Conservation (phyloP, 2,797 vertebrate species). For the Brachyalestes nurse region DNA sequence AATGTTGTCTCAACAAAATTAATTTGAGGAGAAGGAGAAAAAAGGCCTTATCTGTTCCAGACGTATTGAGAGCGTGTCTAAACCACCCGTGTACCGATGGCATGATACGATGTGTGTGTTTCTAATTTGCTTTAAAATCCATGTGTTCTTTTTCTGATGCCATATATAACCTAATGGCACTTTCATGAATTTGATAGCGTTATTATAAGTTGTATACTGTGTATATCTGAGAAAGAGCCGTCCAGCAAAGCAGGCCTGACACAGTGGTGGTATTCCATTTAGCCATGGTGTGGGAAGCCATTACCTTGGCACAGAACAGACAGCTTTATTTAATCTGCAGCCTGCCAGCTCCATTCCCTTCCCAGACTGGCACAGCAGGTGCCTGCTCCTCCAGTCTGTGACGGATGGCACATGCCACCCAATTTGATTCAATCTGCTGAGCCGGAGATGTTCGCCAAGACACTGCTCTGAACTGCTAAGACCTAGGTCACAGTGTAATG, state of each 20-base stretch:
- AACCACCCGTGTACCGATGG: slow-evolving; percentile 11
- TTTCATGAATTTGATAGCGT: slow-evolving; percentile 26
- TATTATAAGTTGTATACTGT: neutral
- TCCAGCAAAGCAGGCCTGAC: slow-evolving; percentile 71
- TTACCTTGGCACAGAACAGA: slow-evolving; percentile 76
- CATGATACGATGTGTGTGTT: slow-evolving; percentile 9
- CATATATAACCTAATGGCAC: neutral
- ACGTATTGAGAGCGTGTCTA: slow-evolving; percentile 59
- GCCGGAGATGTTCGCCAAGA: slow-evolving; percentile 61
- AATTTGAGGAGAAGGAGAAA: slow-evolving; percentile 61
- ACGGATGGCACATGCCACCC: slow-evolving; percentile 63
- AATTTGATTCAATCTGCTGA: slow-evolving; percentile 73
- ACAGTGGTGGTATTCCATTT: slow-evolving; percentile 72
- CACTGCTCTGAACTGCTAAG: slow-evolving; percentile 66
- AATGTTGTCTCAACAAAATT: slow-evolving; percentile 70
- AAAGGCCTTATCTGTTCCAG: slow-evolving; percentile 53
- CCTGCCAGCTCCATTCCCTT: slow-evolving; percentile 71
- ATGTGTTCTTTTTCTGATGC: neutral
- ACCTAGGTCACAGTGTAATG: slow-evolving; percentile 45
- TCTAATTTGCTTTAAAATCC: slow-evolving; percentile 15
- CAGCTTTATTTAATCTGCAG: slow-evolving; percentile 79
- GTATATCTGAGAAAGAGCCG: slow-evolving; percentile 47
- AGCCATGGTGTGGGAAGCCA: slow-evolving; percentile 74
- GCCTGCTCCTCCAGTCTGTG: slow-evolving; percentile 72
- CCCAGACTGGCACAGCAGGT: slow-evolving; percentile 72